Conservation (phyloP, 1,140 invertebrate genomes). For the Drosophila equinoxialis region DNA sequence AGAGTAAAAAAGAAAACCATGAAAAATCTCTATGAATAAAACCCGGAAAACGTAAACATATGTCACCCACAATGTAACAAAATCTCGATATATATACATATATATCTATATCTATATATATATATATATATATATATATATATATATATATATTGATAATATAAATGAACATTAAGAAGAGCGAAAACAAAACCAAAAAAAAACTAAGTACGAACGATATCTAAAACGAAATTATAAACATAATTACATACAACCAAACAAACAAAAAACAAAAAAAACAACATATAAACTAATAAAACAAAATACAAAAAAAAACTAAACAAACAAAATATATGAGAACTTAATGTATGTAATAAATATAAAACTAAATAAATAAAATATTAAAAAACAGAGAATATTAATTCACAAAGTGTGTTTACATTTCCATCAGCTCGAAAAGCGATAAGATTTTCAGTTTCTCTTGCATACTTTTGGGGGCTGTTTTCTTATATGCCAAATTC, state of each 20-base stretch:
- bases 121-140: conserved; percentile 1
- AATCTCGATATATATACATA: conserved; percentile 34
- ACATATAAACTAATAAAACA: conserved; percentile 41
- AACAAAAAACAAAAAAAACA: conserved; percentile 26
- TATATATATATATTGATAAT: conserved; percentile 25
- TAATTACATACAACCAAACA: conserved; percentile 56
- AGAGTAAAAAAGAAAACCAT: conserved; percentile 19
- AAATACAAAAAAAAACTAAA: conserved; percentile 41
- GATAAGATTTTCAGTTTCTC: too few species aligned
- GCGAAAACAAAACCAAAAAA: conserved; percentile 18
- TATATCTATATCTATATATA: neutral
- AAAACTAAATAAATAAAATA: conserved; percentile 77
- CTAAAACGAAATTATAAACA: conserved; percentile 76
- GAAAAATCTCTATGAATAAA: conserved; percentile 7
- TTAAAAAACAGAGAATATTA: conserved; percentile 67
- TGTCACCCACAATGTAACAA: conserved; percentile 70
- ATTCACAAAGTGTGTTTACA: neutral
- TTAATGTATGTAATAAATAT: conserved; percentile 81
- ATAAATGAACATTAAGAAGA: conserved; percentile 63
- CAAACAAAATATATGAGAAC: conserved; percentile 70
- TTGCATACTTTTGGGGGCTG: too few species aligned
- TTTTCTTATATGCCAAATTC: too few species aligned
- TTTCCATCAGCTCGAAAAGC: too few species aligned
- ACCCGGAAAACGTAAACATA: conserved; percentile 67
- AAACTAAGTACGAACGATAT: conserved; percentile 75